Base-by-base conservation (phyloP, 1,140 invertebrate species). In the Maconellicoccus hirsutus region DNA sequence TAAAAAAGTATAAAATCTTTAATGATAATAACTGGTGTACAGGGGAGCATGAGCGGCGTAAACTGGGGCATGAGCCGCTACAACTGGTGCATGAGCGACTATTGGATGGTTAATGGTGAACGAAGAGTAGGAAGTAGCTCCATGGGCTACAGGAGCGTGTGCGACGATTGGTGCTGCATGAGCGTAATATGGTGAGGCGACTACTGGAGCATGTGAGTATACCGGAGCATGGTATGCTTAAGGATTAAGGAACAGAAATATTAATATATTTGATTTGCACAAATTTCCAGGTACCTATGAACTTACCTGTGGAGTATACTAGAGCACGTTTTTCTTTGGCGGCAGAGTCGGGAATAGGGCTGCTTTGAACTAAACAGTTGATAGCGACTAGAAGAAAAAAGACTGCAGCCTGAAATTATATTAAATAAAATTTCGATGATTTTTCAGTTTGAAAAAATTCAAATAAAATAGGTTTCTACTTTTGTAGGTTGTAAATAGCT, bases 321-420 rank as follows among this genome's bases (percentile, higher is more conserved):
- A 66, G 61, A 23, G 61, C 61, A 25, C 61, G 61, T 66, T 66
- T 66, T 66, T 66, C 61, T 66, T 66, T 66, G 22, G 61, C 19
- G 3, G 61, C 61, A 26, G 22, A 23, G 3, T 66, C 61, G 16
- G 61, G 61, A 4, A 66, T 25, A 4, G 61, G 61, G 16, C 61
- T 66, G 22, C 61, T 22, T 25, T 25, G 61, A 8, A 19, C 61
- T 4, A 66, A 14, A 19, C 61, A 66, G 22, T 4, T 66, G 21
- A 66, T 16, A 22, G 61, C 25, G 21, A 66, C 61, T 23, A 66
- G 25, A 23, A 66, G 61, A 22, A 66, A 66, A 66, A 23, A 66
- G 25, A 25, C 61, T 25, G 25, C 42, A 3, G 42, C 42, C 42
- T 52, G 42, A 12, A 33, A 33, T 3, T 6, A 33, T 6, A 33